These are phyloP conservation scores for Gadus macrocephalus DNA, from an alignment of 2,113 vertebrate genomes.

Conservation along the genomic window DNA sequence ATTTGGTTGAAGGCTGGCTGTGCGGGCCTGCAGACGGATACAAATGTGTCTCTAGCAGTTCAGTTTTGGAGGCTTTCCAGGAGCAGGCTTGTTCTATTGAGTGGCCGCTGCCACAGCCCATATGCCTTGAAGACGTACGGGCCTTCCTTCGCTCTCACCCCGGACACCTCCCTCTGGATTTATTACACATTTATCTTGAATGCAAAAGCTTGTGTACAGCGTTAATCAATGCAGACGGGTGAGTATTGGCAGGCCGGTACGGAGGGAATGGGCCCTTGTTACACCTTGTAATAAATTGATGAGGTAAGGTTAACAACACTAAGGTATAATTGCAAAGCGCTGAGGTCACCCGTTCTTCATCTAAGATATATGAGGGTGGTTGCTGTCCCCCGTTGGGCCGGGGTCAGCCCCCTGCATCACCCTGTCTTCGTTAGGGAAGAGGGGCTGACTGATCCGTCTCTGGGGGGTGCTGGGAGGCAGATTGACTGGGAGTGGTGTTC, in stretches of 20 bases:
- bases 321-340: slow-evolving; percentile 12
- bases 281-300: slow-evolving; percentile 37
- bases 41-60: not conserved
- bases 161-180: slow-evolving; percentile 8
- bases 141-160: not conserved
- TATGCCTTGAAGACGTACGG: not conserved
- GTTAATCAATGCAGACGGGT: slow-evolving; percentile 48
- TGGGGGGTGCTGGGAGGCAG: too few relatives aligned
- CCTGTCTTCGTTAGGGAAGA: slow-evolving; percentile 22
- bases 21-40: not conserved
- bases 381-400: slow-evolving; percentile 26
- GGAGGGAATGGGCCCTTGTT: slow-evolving; percentile 32
- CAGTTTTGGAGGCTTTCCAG: too few relatives aligned
- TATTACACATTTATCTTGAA: slow-evolving; percentile 27
- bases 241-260: slow-evolving; percentile 40
- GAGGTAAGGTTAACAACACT: slow-evolving; percentile 23
- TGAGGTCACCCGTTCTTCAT: slow-evolving; percentile 28
- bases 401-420: slow-evolving; percentile 16
- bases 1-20: not conserved
- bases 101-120: too few relatives aligned
- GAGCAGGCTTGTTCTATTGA: too few relatives aligned
- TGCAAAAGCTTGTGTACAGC: slow-evolving; percentile 37
- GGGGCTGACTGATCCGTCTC: not conserved
- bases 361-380: slow-evolving; percentile 34
- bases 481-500: too few relatives aligned